phyloP scores from a whole-genome alignment of 2,797 vertebrate genomes.

The Sebastes alutus region DNA sequence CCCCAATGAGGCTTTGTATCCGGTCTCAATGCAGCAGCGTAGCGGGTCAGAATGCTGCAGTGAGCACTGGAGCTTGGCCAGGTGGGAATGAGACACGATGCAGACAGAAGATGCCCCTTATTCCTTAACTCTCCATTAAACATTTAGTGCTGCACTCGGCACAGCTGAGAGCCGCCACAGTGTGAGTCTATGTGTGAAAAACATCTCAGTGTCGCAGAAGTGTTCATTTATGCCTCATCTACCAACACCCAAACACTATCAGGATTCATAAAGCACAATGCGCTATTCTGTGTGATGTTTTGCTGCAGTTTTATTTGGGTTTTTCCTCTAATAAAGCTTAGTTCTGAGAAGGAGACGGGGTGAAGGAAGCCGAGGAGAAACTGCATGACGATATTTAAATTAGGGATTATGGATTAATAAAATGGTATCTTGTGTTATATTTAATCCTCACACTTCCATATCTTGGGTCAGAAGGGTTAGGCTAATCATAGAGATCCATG shows the following conservation, averaged over 20 bases:
- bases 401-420: slow-evolving; percentile 10
- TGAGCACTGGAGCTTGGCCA: slow-evolving; percentile 74
- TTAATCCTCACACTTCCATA: slow-evolving; percentile 21
- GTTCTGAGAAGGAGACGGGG: neutral
- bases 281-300: slow-evolving; percentile 1
- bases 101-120: slow-evolving; percentile 65
- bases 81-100: slow-evolving; percentile 72
- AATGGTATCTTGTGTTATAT: slow-evolving; percentile 27
- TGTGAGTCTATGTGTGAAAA: slow-evolving; percentile 23
- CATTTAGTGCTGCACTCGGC: slow-evolving; percentile 69
- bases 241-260: neutral
- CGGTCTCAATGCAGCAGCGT: slow-evolving; percentile 56
- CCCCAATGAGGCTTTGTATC: slow-evolving; percentile 50
- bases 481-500: slow-evolving; percentile 8
- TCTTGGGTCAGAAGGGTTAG: slow-evolving; percentile 1
- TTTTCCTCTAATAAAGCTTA: neutral
- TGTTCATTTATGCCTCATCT: slow-evolving; percentile 25
- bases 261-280: slow-evolving; percentile 35
- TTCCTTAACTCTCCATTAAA: slow-evolving; percentile 74
- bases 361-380: slow-evolving; percentile 2
- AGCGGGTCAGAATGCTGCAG: slow-evolving; percentile 70
- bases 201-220: slow-evolving; percentile 32
- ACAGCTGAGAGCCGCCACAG: slow-evolving; percentile 41
- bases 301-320: neutral
- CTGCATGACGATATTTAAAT: slow-evolving; percentile 24